phyloP scores from a whole-genome alignment of 2,113 vertebrate genomes.

The Cathartes aura region DNA sequence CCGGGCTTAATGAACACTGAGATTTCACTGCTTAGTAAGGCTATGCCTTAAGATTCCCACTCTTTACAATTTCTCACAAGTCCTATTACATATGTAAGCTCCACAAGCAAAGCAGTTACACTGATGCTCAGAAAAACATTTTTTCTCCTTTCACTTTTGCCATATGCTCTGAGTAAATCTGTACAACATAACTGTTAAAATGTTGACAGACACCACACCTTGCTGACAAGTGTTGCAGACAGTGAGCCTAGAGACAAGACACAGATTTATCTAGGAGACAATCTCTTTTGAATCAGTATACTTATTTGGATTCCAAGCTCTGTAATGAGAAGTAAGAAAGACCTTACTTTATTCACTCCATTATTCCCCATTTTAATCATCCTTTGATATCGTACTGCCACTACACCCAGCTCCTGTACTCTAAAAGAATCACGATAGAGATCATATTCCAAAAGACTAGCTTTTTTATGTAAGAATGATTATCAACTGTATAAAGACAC shows the following conservation, averaged over 20 bases:
- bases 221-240: not conserved
- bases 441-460: not conserved
- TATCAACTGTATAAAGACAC: not conserved
- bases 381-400: not conserved
- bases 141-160: not conserved
- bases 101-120: not conserved
- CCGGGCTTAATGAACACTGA: not conserved
- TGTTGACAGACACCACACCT: not conserved
- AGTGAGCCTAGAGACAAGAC: not conserved
- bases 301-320: not conserved
- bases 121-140: not conserved
- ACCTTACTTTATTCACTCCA: not conserved
- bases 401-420: not conserved
- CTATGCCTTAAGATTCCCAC: not conserved
- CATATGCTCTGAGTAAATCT: not conserved
- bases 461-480: not conserved
- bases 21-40: not conserved
- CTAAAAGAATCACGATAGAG: not conserved
- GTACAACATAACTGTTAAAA: not conserved
- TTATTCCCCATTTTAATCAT: not conserved
- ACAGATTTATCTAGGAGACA: not conserved
- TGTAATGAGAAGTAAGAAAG: not conserved
- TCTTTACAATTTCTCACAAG: not conserved
- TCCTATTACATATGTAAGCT: not conserved
- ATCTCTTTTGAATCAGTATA: not conserved